Base-by-base conservation (phyloP, 2,888 invertebrate genomes). In the Troides oblongomaculatus region DNA sequence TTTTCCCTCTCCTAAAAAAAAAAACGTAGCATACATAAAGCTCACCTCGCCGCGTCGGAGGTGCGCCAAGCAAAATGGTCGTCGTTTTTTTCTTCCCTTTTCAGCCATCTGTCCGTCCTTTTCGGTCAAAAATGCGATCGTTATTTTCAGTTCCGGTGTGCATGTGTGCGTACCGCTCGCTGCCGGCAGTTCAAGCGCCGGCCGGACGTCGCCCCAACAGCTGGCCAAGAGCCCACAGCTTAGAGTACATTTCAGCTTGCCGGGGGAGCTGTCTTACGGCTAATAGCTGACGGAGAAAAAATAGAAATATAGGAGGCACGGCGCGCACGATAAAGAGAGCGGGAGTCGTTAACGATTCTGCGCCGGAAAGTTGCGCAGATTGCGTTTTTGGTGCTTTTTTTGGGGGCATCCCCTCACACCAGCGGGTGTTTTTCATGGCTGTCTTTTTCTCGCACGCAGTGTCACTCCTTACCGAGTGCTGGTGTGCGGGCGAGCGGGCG, bases 341-440 rank as follows among this genome's bases (percentile, higher is more conserved):
- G 85, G 88, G 88, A 90, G 90, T 92, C 90, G 92, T 91, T 93
- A 93, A 93, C 93, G 93, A 93, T 93, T 93, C 92, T 93, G 93
- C 93, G 93, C 93, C 88, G 92, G 91, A 87, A 93, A 92, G 93
- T 93, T 93, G 93, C 93, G 93, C 93, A 93, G 93, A 91, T 92
- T 90, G 88, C 89, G 92, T 93, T 93, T 93, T 93, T 93, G 93
- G 92, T 92, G 92, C 90, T 92, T 93, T 93, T 93, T 93, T 93
- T 92, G 91, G 91, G 91, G 92, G 91, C 89, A 90, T 79, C 87
- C 79, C 92, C 92, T 91, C 92, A 90, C 86, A 90, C 92, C 92
- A 89, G 78, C 83, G 91, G 89, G 90, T 81, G 91, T 85, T 92
- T 92, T 92, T 92, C 90, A 87, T 87, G 84, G 81, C 90, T 90